Evolutionary conservation across 2,797 vertebrate species (phyloP), one percentile per base, ranked within the genome.

Genomic region (Distichodus sexfasciatus): DNA sequence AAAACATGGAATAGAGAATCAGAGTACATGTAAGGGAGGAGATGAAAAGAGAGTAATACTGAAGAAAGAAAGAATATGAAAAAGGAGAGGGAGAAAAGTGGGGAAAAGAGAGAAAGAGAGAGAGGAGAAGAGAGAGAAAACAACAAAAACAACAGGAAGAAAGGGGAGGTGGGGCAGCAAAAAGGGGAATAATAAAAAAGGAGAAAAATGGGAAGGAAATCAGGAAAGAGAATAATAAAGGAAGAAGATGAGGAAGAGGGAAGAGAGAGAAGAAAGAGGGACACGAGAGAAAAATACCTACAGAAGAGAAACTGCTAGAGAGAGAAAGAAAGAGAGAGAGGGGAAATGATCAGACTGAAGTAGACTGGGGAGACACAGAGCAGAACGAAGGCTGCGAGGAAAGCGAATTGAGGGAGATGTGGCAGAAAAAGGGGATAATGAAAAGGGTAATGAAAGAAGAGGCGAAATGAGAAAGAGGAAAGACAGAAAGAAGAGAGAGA

Each of bases 201-300:
- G 31, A 33, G 31, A 33, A 4, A 23, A 75, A 74, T 64, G 67
- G 61, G 79, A 65, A 79, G 78, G 79, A 80, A 79, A 76, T 63
- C 28, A 59, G 72, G 36, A 71, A 38, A 66, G 64, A 79, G 33
- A 35, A 15, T n/a, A 19, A 57, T 1, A 3, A 31, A 12, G 54
- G 17, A 11, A 36, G 17, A 33, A 8, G 6, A 31, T 82, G 26
- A 17, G 33, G 6, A 31, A 83, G 26, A 17, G 33, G 55, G 24
- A 17, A 14, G 11, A 43, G 26, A 33, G 29, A 57, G 57, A 14
- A 14, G 8, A 14, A 3, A 3, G 8, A 7, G 8, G 12, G 41
- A 44, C 4, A 14, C 11, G 12, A 14, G 41, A 44, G 41, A 7
- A 44, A 7, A 4, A 7, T 14, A n/a, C n/a, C 4, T 4, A 44